These are phyloP conservation scores for Ephialtes manifestator DNA, from an alignment of 2,888 invertebrate genomes.

Conservation along the genomic window DNA sequence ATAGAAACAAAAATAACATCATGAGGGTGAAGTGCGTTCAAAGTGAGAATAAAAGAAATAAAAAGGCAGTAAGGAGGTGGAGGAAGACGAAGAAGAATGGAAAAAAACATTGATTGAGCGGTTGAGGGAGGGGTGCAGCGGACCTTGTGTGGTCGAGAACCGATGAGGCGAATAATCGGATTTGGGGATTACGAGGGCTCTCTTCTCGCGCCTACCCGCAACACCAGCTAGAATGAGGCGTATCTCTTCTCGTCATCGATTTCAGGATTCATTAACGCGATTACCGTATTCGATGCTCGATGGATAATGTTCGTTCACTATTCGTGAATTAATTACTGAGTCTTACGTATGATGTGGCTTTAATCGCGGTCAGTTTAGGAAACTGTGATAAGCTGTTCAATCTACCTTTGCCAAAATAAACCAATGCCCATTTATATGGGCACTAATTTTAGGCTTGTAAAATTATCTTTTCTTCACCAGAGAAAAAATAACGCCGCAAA, in stretches of 20 bases:
- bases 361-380: background rate
- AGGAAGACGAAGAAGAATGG: slow-evolving; percentile 34
- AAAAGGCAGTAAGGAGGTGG: slow-evolving; percentile 37
- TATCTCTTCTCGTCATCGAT: slow-evolving; percentile 71
- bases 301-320: background rate
- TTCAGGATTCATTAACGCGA: slow-evolving; percentile 73
- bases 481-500: too few species aligned
- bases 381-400: background rate
- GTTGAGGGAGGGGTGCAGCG: slow-evolving; percentile 64
- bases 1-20: slow-evolving; percentile 54
- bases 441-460: too few species aligned
- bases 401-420: background rate
- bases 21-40: slow-evolving; percentile 50
- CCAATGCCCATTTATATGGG: too few species aligned
- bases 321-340: slow-evolving; percentile 8
- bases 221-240: slow-evolving; percentile 71
- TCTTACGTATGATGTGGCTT: background rate
- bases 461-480: too few species aligned
- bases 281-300: slow-evolving; percentile 58
- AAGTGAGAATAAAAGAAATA: slow-evolving; percentile 38
- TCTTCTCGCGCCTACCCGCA: slow-evolving; percentile 70
- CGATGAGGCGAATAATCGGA: slow-evolving; percentile 85
- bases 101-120: slow-evolving; percentile 72
- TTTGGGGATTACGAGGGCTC: slow-evolving; percentile 82
- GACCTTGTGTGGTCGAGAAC: slow-evolving; percentile 73